Evolutionary conservation across 2,888 invertebrate genomes (phyloP).

Genomic region (Labia minor): DNA sequence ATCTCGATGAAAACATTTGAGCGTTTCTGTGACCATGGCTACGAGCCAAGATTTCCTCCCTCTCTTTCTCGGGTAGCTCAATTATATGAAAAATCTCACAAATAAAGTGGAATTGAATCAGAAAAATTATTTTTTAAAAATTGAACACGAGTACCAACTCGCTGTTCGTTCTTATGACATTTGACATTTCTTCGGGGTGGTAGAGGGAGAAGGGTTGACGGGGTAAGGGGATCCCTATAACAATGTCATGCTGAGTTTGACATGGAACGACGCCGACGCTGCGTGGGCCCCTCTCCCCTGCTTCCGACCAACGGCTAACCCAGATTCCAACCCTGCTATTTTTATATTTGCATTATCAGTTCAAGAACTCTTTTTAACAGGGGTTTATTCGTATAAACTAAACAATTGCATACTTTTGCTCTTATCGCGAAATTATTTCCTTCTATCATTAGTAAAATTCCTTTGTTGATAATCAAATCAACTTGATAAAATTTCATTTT

Average conservation of each 20-base stretch:
- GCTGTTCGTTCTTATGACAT: not conserved
- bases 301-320: not conserved
- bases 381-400: too few relatives aligned
- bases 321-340: constrained; percentile 3
- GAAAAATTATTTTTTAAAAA: too few relatives aligned
- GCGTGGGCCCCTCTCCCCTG: not conserved
- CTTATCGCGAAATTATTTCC: too few relatives aligned
- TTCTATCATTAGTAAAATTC: not conserved
- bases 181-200: not conserved
- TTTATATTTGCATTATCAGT: constrained; percentile 13
- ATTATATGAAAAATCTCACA: not conserved
- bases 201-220: too few relatives aligned
- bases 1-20: constrained; percentile 37
- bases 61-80: not conserved
- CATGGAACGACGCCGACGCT: not conserved
- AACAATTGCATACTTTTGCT: too few relatives aligned
- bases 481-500: too few relatives aligned
- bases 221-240: not conserved
- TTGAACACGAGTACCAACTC: too few relatives aligned
- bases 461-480: not conserved
- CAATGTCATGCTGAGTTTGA: not conserved
- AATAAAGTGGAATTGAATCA: too few relatives aligned
- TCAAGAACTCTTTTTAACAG: not conserved
- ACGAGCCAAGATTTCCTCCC: constrained; percentile 1
- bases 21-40: constrained; percentile 15